Evolutionary conservation across 2,888 invertebrate species (phyloP).

Genomic region (Aphrophora alni): DNA sequence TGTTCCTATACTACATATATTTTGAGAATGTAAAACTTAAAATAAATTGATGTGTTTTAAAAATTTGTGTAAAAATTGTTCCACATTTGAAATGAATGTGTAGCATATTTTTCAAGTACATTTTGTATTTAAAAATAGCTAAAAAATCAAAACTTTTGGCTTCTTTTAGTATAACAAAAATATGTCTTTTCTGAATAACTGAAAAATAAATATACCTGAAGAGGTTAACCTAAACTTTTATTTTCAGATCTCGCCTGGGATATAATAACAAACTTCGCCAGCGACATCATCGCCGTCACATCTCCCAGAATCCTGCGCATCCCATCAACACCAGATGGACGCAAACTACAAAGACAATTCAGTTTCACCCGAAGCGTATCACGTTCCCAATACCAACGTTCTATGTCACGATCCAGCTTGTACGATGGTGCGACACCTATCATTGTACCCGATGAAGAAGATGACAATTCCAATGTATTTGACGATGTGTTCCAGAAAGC

Average conservation of each 20-base stretch:
- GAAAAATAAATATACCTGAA: no score
- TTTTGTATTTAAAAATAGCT: no score
- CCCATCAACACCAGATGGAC: constrained; percentile 31
- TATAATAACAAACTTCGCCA: constrained; percentile 66
- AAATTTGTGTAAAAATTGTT: no score
- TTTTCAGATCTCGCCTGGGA: constrained; percentile 66
- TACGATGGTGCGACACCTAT: constrained; percentile 48
- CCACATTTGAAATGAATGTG: no score
- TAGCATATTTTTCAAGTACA: no score
- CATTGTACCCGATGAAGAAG: constrained; percentile 47
- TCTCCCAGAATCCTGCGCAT: constrained; percentile 51
- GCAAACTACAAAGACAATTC: constrained; percentile 58
- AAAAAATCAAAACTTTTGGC: no score
- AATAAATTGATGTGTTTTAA: no score
- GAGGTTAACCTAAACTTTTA: not conserved
- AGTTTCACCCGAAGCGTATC: constrained; percentile 64
- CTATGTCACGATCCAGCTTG: constrained; percentile 42
- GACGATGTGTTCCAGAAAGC: constrained; percentile 41
- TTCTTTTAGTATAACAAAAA: no score
- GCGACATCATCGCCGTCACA: constrained; percentile 62
- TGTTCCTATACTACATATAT: no score
- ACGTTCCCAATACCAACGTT: constrained; percentile 57
- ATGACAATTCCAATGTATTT: constrained; percentile 25
- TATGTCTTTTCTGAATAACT: no score
- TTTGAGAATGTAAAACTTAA: no score